Evolutionary conservation across 2,113 vertebrate species (phyloP).

Genomic region (Tragelaphus buxtoni): DNA sequence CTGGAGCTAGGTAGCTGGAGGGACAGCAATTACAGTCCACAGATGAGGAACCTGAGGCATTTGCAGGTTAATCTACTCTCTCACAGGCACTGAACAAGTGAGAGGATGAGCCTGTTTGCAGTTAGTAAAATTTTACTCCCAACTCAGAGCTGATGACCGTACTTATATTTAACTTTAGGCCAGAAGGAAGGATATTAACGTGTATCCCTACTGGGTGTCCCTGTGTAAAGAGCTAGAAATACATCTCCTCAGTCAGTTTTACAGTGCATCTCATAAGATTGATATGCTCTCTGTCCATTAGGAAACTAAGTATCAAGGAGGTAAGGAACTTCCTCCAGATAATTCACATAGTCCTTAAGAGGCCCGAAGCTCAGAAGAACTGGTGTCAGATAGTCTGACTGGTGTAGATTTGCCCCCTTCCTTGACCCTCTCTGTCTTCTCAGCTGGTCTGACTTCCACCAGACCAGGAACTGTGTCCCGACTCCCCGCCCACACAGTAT

Average conservation of each 20-base stretch:
- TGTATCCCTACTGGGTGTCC: background rate
- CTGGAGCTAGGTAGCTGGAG: conserved; percentile 34
- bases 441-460: background rate
- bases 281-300: background rate
- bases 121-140: conserved; percentile 25
- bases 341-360: background rate
- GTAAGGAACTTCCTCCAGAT: background rate
- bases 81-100: background rate
- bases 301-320: background rate
- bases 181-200: background rate
- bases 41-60: conserved; percentile 53
- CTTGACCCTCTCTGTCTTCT: background rate
- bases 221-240: too few relatives aligned
- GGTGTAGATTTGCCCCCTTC: background rate
- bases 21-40: conserved; percentile 50
- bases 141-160: background rate
- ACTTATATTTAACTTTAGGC: background rate
- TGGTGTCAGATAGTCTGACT: background rate
- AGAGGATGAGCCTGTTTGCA: background rate
- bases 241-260: background rate
- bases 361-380: background rate
- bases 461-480: background rate
- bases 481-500: background rate
- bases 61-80: conserved; percentile 63
- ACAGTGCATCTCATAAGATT: background rate